phyloP scores from a whole-genome alignment of 2,888 invertebrate species.

The Epinotia brunnichana region DNA sequence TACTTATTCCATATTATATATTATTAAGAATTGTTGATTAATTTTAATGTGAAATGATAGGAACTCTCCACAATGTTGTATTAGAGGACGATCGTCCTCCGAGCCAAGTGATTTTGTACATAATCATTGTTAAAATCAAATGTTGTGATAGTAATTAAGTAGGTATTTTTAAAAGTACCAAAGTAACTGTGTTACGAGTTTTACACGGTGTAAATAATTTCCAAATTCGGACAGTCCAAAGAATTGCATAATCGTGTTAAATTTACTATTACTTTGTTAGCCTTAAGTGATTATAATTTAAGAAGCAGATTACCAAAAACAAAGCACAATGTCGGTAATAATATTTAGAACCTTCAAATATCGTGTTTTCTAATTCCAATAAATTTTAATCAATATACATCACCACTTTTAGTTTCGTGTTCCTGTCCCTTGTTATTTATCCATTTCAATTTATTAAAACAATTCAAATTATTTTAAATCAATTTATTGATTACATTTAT shows the following conservation, averaged over 20 bases:
- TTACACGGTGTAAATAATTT: conserved; percentile 35
- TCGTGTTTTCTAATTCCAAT: conserved; percentile 35
- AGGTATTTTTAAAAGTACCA: conserved; percentile 38
- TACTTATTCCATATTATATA: conserved; percentile 69
- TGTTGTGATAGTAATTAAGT: conserved; percentile 43
- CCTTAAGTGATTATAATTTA: conserved; percentile 17
- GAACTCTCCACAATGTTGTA: conserved; percentile 14
- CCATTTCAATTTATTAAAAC: background rate
- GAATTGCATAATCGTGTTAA: conserved; percentile 11
- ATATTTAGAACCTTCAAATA: conserved; percentile 20
- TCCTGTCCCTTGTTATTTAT: background rate
- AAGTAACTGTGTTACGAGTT: conserved; percentile 27
- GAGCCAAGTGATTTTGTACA: conserved; percentile 27
- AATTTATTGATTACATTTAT: conserved; percentile 34
- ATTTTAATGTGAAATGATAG: conserved; percentile 54
- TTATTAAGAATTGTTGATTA: conserved; percentile 56
- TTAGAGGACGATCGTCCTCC: conserved; percentile 3
- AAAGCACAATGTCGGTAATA: conserved; percentile 25
- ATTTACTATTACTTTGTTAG: conserved; percentile 18
- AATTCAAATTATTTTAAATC: conserved; percentile 4
- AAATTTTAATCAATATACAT: conserved; percentile 19
- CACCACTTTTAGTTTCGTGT: background rate
- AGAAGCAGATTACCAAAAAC: conserved; percentile 29
- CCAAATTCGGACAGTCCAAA: conserved; percentile 23
- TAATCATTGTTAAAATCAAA: conserved; percentile 24